phyloP scores from a whole-genome alignment of 2,113 vertebrate species.

The Strix uralensis region DNA sequence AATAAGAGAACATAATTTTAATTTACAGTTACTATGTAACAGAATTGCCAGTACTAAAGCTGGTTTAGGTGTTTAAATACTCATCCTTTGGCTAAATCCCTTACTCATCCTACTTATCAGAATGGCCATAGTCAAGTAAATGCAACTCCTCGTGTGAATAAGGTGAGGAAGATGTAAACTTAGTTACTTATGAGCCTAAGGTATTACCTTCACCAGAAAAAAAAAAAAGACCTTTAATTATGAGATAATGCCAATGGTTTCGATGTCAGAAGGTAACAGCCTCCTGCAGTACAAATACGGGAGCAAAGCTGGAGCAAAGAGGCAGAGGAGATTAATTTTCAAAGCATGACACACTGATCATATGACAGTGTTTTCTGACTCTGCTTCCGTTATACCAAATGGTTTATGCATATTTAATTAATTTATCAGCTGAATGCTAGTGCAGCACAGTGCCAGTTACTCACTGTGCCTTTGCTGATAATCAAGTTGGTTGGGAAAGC shows the following conservation, averaged over 20 bases:
- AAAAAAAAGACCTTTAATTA: not conserved
- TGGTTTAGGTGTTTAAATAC: not conserved
- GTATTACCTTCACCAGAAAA: not conserved
- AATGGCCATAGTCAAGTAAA: not conserved
- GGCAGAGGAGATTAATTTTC: not conserved
- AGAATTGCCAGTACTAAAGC: not conserved
- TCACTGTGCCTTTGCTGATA: not conserved
- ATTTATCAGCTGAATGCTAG: not conserved
- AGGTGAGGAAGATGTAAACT: not conserved
- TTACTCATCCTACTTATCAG: not conserved
- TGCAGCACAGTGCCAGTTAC: not conserved
- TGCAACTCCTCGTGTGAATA: not conserved
- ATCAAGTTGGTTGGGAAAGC: not conserved
- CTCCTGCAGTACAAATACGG: not conserved
- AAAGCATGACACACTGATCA: not conserved
- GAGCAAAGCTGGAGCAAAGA: not conserved
- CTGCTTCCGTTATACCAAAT: not conserved
- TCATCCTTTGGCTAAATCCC: not conserved
- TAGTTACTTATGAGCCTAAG: not conserved
- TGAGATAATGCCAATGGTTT: not conserved
- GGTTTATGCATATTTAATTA: slow-evolving; percentile 2
- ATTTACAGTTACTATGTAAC: not conserved
- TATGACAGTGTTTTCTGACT: not conserved
- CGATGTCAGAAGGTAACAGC: not conserved
- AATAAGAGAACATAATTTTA: not conserved